A percentile compares a stretch with the other conserved stretches of the same genome.
phyloP scores from a whole-genome alignment of 2,113 vertebrate genomes.

The Mustela nigripes region DNA sequence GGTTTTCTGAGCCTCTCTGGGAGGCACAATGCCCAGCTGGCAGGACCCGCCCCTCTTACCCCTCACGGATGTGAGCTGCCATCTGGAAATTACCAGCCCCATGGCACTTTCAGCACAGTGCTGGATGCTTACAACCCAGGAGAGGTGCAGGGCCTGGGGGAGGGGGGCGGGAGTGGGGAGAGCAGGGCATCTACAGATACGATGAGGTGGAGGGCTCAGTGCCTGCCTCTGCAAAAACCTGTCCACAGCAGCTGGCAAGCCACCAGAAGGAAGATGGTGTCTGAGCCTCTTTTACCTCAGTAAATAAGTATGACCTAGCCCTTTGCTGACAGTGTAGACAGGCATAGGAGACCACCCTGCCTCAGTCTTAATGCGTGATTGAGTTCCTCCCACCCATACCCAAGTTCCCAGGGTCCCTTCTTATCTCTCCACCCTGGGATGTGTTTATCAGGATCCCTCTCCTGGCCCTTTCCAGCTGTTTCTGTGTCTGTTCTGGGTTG shows the following conservation, averaged over 20 bases:
- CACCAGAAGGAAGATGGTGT: background rate
- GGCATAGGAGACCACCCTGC: background rate
- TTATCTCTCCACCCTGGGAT: background rate
- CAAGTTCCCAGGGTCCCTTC: accelerated
- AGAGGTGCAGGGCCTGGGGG: background rate
- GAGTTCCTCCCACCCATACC: background rate
- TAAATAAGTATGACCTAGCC: background rate
- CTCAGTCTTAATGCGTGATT: background rate
- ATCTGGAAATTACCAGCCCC: background rate
- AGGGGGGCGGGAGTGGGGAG: accelerated
- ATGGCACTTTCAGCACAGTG: accelerated
- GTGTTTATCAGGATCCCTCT: too few species aligned
- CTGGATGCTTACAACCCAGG: background rate
- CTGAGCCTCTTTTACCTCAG: background rate
- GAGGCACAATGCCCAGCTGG: background rate
- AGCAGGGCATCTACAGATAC: background rate
- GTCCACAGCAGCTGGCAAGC: background rate
- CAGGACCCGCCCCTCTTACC: too few species aligned
- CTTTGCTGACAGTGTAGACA: background rate
- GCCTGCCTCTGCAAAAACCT: background rate
- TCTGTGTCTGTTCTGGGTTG: background rate
- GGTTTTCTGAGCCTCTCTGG: background rate
- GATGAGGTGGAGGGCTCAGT: background rate
- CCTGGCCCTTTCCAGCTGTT: background rate
- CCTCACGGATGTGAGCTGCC: background rate